Conservation (phyloP, 2,113 vertebrate species). For the Toxostoma redivivum region DNA sequence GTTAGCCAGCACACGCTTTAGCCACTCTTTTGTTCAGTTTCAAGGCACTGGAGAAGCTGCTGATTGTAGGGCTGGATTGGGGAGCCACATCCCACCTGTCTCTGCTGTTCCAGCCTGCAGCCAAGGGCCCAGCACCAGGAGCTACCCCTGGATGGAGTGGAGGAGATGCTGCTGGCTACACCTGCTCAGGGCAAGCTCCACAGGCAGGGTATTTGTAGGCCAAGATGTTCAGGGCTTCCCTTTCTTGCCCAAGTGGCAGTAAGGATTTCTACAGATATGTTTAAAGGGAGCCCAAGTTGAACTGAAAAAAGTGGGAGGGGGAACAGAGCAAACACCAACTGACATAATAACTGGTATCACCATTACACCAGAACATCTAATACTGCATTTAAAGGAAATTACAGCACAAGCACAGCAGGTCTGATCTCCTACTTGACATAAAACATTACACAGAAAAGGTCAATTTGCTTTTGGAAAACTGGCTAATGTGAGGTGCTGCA, state of each 20-base stretch:
- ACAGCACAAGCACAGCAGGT: neutral
- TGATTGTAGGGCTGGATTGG: neutral
- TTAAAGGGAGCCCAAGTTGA: neutral
- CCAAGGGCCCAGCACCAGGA: neutral
- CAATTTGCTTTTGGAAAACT: conserved; percentile 40
- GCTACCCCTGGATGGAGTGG: rapidly evolving
- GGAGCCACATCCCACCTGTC: neutral
- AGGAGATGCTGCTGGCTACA: neutral
- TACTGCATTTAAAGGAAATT: neutral
- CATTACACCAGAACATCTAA: neutral
- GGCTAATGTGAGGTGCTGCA: neutral
- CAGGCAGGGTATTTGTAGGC: neutral
- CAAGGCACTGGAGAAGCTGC: neutral
- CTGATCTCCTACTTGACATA: neutral
- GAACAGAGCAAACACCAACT: neutral
- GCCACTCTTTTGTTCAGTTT: neutral
- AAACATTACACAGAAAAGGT: neutral
- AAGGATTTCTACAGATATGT: neutral
- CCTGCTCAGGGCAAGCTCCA: neutral
- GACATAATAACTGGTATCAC: neutral
- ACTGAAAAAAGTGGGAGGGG: neutral
- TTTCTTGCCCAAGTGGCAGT: neutral
- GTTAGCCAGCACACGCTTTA: neutral
- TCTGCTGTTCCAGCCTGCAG: neutral
- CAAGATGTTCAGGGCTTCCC: neutral